Evolutionary conservation across 2,797 vertebrate genomes (phyloP).

Genomic region (Sebastes itinus): DNA sequence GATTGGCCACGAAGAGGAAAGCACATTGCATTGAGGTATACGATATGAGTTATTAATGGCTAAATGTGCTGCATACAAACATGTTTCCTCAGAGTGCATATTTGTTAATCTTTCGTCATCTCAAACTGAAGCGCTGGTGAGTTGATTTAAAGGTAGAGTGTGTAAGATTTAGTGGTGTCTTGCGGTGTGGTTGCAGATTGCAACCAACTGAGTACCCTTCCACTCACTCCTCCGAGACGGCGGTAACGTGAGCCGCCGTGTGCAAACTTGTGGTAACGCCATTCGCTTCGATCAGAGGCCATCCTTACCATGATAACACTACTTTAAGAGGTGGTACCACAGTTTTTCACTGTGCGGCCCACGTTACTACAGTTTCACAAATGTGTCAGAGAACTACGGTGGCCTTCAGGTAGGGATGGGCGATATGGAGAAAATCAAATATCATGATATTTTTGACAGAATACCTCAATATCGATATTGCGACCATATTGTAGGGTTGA

Average conservation of each 20-base stretch:
- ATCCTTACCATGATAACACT: too few species aligned
- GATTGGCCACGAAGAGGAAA: background rate
- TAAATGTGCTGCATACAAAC: background rate
- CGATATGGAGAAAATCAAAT: too few species aligned
- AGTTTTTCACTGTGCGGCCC: accelerated
- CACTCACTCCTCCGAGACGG: background rate
- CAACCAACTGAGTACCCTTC: background rate
- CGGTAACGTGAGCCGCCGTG: background rate
- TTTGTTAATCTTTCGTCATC: background rate
- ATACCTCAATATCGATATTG: too few species aligned
- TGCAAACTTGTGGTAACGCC: too few species aligned
- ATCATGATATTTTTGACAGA: too few species aligned
- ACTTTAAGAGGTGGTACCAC: too few species aligned
- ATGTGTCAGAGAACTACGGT: too few species aligned
- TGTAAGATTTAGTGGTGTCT: background rate
- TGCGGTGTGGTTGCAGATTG: background rate
- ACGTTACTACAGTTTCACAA: too few species aligned
- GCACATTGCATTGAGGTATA: background rate
- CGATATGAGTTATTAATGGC: background rate
- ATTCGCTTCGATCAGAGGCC: too few species aligned
- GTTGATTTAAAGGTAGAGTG: background rate
- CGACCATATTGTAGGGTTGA: too few species aligned
- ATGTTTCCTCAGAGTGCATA: background rate
- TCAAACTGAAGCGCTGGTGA: background rate
- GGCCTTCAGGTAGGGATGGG: too few species aligned